A percentile compares a stretch with the other conserved stretches of the same genome.
phyloP scores from a whole-genome alignment of 1,140 invertebrate species.

The Triops cancriformis region DNA sequence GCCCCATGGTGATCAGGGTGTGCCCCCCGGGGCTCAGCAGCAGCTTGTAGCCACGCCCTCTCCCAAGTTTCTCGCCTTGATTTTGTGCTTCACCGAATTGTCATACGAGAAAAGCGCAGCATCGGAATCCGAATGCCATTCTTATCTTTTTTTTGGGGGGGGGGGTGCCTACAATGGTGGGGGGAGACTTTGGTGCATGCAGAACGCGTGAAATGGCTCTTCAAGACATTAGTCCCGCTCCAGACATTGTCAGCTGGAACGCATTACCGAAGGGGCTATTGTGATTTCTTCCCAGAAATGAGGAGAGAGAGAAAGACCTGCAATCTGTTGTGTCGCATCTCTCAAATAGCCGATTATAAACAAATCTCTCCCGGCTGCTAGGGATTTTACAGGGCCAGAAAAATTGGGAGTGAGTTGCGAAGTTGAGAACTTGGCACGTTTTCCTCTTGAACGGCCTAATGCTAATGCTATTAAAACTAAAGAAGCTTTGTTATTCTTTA shows the following conservation, averaged over 20 bases:
- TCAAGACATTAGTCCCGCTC: not conserved
- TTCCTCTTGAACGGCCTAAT: no score
- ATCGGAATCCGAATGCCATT: not conserved
- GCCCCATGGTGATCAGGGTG: not conserved
- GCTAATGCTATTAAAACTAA: no score
- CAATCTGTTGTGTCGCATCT: not conserved
- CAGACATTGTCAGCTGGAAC: constrained; percentile 9
- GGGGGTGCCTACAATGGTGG: not conserved
- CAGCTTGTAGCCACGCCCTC: not conserved
- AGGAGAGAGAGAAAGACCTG: not conserved
- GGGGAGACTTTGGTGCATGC: not conserved
- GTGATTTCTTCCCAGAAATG: not conserved
- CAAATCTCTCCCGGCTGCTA: not conserved
- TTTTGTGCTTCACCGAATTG: not conserved
- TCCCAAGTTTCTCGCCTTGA: not conserved
- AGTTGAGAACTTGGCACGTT: no score
- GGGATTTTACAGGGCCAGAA: no score
- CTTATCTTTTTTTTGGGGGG: not conserved
- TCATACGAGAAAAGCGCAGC: not conserved
- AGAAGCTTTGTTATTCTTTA: no score
- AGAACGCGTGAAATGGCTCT: constrained; percentile 10
- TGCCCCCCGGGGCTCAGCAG: not conserved
- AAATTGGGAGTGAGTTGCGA: no score
- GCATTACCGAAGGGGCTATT: not conserved
- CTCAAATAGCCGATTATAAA: not conserved